Evolutionary conservation across 2,113 vertebrate genomes (phyloP).

Genomic region (Ictalurus furcatus): DNA sequence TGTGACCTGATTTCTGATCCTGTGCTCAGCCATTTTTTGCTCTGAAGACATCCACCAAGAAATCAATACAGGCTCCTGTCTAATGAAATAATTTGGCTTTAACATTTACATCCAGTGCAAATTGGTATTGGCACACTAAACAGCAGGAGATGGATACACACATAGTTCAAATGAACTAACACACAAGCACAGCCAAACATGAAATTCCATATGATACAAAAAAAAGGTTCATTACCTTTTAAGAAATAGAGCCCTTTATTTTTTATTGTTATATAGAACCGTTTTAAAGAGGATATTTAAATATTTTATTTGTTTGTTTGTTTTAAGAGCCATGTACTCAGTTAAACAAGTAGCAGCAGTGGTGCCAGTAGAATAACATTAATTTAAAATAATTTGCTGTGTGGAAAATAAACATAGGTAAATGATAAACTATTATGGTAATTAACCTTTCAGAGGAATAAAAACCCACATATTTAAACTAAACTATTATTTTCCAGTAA

Average conservation of each 20-base stretch:
- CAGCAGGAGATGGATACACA: not conserved
- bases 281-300: not conserved
- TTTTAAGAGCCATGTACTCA: not conserved
- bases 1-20: not conserved
- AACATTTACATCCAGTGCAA: not conserved
- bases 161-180: not conserved
- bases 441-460: not conserved
- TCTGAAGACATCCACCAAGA: conserved; percentile 2
- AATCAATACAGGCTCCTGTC: conserved; percentile 3
- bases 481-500: not conserved
- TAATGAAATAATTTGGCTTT: conserved; percentile 1
- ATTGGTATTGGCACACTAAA: not conserved
- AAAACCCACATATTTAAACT: not conserved
- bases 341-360: not conserved
- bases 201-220: not conserved
- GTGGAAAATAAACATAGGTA: not conserved
- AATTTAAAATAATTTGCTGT: not conserved
- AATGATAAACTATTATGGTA: not conserved
- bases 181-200: not conserved
- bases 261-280: not conserved
- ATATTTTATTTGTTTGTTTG: too few relatives aligned
- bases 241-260: not conserved
- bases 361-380: not conserved
- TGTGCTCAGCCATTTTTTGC: not conserved
- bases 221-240: not conserved